phyloP scores from a whole-genome alignment of 2,113 vertebrate genomes.

The Pelobates fuscus region DNA sequence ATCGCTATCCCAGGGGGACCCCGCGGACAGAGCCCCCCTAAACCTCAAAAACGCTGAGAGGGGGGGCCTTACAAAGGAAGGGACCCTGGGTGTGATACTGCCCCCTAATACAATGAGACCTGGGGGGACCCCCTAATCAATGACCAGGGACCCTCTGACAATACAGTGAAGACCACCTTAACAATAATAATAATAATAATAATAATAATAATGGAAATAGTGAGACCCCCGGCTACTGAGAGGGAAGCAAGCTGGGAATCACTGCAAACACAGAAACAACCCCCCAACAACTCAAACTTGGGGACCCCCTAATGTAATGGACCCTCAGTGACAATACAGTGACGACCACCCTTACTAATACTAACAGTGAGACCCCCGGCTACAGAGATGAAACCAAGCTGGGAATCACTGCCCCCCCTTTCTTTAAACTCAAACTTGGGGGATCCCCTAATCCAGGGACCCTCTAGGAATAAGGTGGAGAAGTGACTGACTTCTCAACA shows the following conservation, averaged over 20 bases:
- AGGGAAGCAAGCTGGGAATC: not conserved
- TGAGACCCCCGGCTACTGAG: not conserved
- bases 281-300: not conserved
- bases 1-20: slow-evolving; percentile 64
- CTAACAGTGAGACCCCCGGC: too few species aligned
- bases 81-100: not conserved
- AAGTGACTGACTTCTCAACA: too few species aligned
- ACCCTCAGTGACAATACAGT: too few species aligned
- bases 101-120: not conserved
- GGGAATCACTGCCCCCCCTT: too few species aligned
- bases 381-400: too few species aligned
- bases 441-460: too few species aligned
- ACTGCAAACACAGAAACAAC: not conserved
- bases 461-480: too few species aligned
- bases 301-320: too few species aligned
- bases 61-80: not conserved
- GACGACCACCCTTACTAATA: too few species aligned
- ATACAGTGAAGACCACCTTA: not conserved
- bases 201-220: not conserved
- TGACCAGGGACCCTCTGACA: not conserved
- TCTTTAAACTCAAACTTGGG: too few species aligned
- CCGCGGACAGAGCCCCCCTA: slow-evolving; percentile 28
- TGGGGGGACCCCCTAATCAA: not conserved
- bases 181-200: too few species aligned
- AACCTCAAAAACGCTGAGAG: not conserved